Evolutionary conservation across 2,797 vertebrate genomes (phyloP).

Genomic region (Hippopotamyrus pictus): DNA sequence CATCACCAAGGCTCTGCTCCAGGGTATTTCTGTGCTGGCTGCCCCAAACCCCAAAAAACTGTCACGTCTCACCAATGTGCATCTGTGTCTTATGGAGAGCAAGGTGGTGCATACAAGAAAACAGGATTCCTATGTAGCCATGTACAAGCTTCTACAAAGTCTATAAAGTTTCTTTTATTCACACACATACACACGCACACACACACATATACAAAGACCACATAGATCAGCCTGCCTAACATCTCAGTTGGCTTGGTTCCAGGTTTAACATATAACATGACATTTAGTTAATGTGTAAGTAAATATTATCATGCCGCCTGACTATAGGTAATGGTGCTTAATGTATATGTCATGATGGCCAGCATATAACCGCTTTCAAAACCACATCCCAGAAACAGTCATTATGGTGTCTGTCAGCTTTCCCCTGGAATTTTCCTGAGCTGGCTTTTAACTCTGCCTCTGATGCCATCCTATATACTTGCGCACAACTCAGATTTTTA

Average conservation of each 20-base stretch:
- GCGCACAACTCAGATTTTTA: not conserved
- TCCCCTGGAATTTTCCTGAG: not conserved
- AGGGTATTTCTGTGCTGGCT: not conserved
- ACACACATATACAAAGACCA: not conserved
- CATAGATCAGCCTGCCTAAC: not conserved
- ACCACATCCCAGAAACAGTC: not conserved
- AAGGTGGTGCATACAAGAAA: not conserved
- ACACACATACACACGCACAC: not conserved
- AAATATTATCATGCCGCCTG: not conserved
- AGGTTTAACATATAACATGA: constrained; percentile 3
- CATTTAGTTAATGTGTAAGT: not conserved
- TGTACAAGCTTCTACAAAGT: not conserved
- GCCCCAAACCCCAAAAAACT: not conserved
- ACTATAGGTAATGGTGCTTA: not conserved
- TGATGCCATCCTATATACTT: not conserved
- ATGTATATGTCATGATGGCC: not conserved
- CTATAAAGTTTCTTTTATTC: not conserved
- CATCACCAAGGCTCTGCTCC: not conserved
- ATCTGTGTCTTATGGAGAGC: not conserved
- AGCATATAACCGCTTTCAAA: not conserved
- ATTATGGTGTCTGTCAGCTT: not conserved
- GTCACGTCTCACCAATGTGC: not conserved
- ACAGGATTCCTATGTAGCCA: not conserved
- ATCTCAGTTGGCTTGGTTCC: not conserved
- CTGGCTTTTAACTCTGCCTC: not conserved